Evolutionary conservation across 2,888 invertebrate species (phyloP).

Genomic region (Zygogramma bicolorata): DNA sequence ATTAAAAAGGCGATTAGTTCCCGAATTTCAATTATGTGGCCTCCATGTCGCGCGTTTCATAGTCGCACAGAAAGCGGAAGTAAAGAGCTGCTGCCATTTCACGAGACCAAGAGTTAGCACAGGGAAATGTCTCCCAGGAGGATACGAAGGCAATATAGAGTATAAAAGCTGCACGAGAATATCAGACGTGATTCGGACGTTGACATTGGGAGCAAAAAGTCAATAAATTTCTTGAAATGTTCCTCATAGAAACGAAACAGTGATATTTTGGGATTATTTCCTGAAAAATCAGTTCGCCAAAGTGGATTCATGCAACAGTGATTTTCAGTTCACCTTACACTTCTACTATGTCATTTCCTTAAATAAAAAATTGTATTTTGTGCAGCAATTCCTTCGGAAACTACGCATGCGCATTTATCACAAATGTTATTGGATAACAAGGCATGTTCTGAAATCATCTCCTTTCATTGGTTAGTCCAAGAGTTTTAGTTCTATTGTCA

Average conservation of each 20-base stretch:
- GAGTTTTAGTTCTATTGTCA: no score
- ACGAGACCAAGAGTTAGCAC: slow-evolving; percentile 52
- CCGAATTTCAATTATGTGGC: slow-evolving; percentile 39
- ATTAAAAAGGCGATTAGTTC: slow-evolving; percentile 10
- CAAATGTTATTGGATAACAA: no score
- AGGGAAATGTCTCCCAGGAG: slow-evolving; percentile 54
- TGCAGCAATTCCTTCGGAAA: no score
- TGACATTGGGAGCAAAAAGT: background rate
- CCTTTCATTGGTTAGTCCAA: no score
- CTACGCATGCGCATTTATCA: no score
- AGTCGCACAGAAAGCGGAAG: slow-evolving; percentile 49
- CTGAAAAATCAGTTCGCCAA: no score
- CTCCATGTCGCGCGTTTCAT: slow-evolving; percentile 41
- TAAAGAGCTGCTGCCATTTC: slow-evolving; percentile 51
- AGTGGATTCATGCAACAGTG: no score
- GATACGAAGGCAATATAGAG: slow-evolving; percentile 55
- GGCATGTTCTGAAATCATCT: no score
- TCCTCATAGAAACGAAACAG: background rate
- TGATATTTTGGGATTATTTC: no score
- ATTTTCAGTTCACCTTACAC: no score
- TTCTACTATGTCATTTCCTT: no score
- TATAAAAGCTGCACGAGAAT: slow-evolving; percentile 48
- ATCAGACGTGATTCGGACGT: background rate
- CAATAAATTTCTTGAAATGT: background rate
- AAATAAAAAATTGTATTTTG: no score